Conservation (phyloP, 1,140 invertebrate genomes). For the Bombus waltoni region DNA sequence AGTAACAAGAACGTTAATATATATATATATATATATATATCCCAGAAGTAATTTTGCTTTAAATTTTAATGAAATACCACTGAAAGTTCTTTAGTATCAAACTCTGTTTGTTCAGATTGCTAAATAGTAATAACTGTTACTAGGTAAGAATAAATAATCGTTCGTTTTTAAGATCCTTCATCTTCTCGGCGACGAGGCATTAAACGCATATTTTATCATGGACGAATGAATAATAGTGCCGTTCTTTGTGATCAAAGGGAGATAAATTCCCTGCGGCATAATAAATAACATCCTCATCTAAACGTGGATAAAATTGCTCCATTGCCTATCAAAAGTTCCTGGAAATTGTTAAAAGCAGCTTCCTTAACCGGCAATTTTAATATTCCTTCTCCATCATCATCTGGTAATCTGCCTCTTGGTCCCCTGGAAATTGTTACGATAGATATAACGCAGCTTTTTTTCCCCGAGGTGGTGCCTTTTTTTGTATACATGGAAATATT, state of each 20-base stretch:
- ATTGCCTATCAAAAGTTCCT: constrained; percentile 12
- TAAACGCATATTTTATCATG: constrained; percentile 12
- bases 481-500: constrained; percentile 12
- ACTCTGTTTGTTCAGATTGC: background rate
- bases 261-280: constrained; percentile 44
- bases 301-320: constrained; percentile 21
- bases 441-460: background rate
- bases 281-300: constrained; percentile 45
- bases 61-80: too few species aligned
- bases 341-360: constrained; percentile 30
- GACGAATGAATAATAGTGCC: constrained; percentile 33
- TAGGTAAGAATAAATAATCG: background rate
- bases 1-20: too few species aligned
- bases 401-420: background rate
- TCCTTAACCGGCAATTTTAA: constrained; percentile 7
- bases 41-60: background rate
- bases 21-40: background rate
- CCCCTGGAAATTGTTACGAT: constrained; percentile 17
- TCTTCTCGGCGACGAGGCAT: background rate
- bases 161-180: constrained; percentile 5
- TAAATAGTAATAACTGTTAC: background rate
- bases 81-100: too few species aligned
- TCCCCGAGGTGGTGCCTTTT: background rate
- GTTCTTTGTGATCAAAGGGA: constrained; percentile 40
- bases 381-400: constrained; percentile 1